Base-by-base conservation (phyloP, 2,888 invertebrate genomes). In the Ophioninae sp. region DNA sequence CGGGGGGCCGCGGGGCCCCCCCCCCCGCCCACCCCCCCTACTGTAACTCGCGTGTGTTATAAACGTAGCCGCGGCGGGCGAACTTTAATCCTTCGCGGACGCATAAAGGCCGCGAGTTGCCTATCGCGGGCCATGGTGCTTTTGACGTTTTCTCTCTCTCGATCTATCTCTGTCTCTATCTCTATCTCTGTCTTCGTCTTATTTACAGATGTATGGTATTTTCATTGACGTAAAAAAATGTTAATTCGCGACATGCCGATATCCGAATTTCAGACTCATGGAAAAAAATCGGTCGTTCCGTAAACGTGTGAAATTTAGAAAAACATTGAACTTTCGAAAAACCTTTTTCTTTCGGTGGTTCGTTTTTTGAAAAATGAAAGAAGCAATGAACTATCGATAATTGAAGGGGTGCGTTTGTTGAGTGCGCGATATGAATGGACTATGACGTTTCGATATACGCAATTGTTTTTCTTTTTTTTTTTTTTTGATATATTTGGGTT, bases 11-110 rank as follows among this genome's bases (percentile, higher is more conserved):
- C 77, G 77, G 44, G 44, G n/a, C 76, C 65, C 77, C 67, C 67
- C 72, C 61, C 70, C 61, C 37, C 65, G 73, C 61, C 59, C 79
- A 44, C 13, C 44, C 13, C 13, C 44, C 65, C 81, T 62, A 64
- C 74, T 23, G 59, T 39, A 74, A 56, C 62, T 30, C 64, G 64
- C n/a, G 41, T 61, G 61, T 41, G 64, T 62, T 74, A 70, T 61
- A 64, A 50, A 61, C 74, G 41, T 61, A 20, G 41, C 61, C 50
- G 17, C 82, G 73, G 73, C 44, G 68, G 61, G 74, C 73, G 78
- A 78, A 74, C 50, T 79, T 20, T 41, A 64, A 79, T 75, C 82
- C 79, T 65, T 59, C 69, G 79, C 41, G 67, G 69, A 62, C 69
- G 57, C 72, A 57, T 69, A 70, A 68, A 70, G 80, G 62, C 70